Conservation (phyloP, 1,140 invertebrate species). For the Oncopodura yosiiana region DNA sequence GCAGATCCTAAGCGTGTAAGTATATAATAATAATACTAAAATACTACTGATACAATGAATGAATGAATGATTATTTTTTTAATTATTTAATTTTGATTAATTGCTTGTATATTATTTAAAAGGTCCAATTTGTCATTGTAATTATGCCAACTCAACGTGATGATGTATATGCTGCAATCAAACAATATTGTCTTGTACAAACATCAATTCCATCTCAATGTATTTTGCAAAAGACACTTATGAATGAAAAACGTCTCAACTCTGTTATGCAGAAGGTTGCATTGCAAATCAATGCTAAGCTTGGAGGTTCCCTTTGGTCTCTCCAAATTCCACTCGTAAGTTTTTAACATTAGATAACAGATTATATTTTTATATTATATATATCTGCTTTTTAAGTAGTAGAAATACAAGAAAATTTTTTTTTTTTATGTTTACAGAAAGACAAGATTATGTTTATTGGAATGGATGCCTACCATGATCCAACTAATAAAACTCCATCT, state of each 20-base stretch:
- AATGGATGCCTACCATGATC: slow-evolving; percentile 79
- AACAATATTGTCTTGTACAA: slow-evolving; percentile 75
- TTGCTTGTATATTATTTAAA: neutral
- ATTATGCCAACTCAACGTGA: slow-evolving; percentile 69
- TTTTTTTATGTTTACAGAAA: slow-evolving; percentile 37
- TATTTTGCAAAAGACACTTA: slow-evolving; percentile 53
- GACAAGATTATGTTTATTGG: slow-evolving; percentile 70
- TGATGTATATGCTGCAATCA: slow-evolving; percentile 80
- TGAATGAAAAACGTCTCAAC: slow-evolving; percentile 57
- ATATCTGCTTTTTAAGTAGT: neutral
- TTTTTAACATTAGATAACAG: neutral
- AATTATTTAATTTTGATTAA: too few relatives aligned
- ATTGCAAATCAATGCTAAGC: slow-evolving; percentile 89
- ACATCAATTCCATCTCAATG: slow-evolving; percentile 67
- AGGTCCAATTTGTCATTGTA: slow-evolving; percentile 60
- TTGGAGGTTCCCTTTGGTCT: slow-evolving; percentile 84
- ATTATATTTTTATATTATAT: neutral
- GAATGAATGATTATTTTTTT: too few relatives aligned
- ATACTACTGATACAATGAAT: too few relatives aligned
- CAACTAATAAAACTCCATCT: slow-evolving; percentile 42
- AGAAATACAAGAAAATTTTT: too few relatives aligned
- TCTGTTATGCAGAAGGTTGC: slow-evolving; percentile 78
- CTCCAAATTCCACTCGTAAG: slow-evolving; percentile 66
- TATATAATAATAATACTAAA: too few relatives aligned
- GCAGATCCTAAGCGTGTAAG: neutral